Percentiles rank a stretch among this genome's conserved stretches.
phyloP scores from a whole-genome alignment of 1,140 invertebrate genomes.

The Plutomurus gul region DNA sequence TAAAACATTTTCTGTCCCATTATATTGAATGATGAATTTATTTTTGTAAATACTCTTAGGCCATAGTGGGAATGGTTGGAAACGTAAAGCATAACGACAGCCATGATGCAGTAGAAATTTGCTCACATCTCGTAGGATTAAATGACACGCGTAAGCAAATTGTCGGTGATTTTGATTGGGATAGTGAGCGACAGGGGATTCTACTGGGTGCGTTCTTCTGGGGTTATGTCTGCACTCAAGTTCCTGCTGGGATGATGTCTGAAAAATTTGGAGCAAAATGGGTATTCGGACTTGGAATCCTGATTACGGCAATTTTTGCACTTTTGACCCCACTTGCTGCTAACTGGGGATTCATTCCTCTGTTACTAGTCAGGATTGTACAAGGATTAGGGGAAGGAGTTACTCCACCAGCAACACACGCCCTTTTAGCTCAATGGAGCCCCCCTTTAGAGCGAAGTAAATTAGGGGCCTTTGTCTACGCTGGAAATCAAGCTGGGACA shows the following conservation, averaged over 20 bases:
- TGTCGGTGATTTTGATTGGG: constrained; percentile 74
- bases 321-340: constrained; percentile 59
- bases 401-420: constrained; percentile 55
- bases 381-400: constrained; percentile 87
- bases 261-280: constrained; percentile 81
- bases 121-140: neutral
- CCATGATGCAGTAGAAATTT: neutral
- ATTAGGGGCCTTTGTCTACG: constrained; percentile 32
- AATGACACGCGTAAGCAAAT: neutral
- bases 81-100: neutral
- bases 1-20: too few species aligned
- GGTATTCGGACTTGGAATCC: constrained; percentile 82
- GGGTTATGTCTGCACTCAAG: constrained; percentile 66
- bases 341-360: constrained; percentile 41
- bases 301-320: constrained; percentile 77
- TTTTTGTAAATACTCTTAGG: too few species aligned
- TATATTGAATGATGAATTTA: too few species aligned
- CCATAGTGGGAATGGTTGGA: constrained; percentile 89
- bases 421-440: constrained; percentile 53
- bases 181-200: constrained; percentile 68
- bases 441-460: constrained; percentile 56
- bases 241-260: constrained; percentile 81
- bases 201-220: constrained; percentile 72
- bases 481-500: constrained; percentile 69
- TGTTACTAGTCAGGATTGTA: constrained; percentile 76